Percentiles rank a stretch among this genome's conserved stretches.
Evolutionary conservation across 2,797 vertebrate genomes (phyloP).

Genomic region (Carapus acus): DNA sequence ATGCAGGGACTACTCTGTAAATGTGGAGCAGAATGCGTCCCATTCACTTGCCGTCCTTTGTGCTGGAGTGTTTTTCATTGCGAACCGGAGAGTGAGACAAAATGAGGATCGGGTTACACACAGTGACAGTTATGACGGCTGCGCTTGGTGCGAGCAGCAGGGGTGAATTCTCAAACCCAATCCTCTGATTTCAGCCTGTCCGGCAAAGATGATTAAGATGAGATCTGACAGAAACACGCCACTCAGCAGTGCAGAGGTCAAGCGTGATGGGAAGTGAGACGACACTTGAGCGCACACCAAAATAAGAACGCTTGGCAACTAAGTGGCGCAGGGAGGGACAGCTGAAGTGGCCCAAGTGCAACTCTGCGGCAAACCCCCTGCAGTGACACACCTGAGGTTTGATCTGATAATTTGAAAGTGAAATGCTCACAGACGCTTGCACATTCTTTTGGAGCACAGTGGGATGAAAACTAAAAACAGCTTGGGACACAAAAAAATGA

Average conservation of each 20-base stretch:
- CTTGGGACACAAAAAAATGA: neutral
- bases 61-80: neutral
- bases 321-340: conserved; percentile 22
- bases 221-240: conserved; percentile 34
- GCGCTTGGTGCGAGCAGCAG: conserved; percentile 28
- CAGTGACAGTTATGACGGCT: conserved; percentile 24
- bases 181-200: conserved; percentile 35
- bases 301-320: conserved; percentile 28
- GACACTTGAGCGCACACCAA: conserved; percentile 13
- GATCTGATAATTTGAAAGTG: conserved; percentile 27
- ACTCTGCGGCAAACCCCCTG: conserved; percentile 37
- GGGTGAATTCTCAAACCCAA: conserved; percentile 38
- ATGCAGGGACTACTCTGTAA: neutral
- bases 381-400: conserved; percentile 33
- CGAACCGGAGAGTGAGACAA: neutral
- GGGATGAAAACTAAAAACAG: conserved; percentile 14
- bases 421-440: conserved; percentile 24
- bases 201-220: conserved; percentile 33
- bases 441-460: conserved; percentile 14
- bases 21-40: too few species aligned
- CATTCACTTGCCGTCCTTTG: neutral
- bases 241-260: conserved; percentile 42
- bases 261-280: conserved; percentile 24
- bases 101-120: conserved; percentile 23
- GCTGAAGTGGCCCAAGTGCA: conserved; percentile 26